phyloP scores from a whole-genome alignment of 1,140 invertebrate species.

The Thaumetopoea pityocampa region DNA sequence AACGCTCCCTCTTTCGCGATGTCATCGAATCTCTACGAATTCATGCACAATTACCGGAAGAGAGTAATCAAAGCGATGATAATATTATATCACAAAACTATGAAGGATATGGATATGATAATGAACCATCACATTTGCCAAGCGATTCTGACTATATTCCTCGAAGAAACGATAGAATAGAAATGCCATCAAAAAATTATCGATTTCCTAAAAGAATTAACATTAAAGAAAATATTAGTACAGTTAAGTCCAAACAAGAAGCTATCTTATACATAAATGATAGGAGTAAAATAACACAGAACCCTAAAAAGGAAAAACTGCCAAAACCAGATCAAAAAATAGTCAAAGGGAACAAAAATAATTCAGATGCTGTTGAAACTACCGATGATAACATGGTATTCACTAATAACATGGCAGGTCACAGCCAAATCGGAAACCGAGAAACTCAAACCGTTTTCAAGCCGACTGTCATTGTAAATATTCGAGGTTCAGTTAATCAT shows the following conservation, averaged over 20 bases:
- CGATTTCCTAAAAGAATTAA: slow-evolving; percentile 53
- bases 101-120: slow-evolving; percentile 40
- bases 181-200: slow-evolving; percentile 61
- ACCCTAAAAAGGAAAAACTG: slow-evolving; percentile 42
- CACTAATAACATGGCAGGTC: slow-evolving; percentile 56
- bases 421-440: slow-evolving; percentile 68
- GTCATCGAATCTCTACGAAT: slow-evolving; percentile 61
- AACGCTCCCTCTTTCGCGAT: slow-evolving; percentile 56
- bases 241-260: slow-evolving; percentile 39
- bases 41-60: slow-evolving; percentile 45
- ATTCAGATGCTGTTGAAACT: slow-evolving; percentile 22
- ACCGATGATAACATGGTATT: slow-evolving; percentile 31
- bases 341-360: slow-evolving; percentile 27
- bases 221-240: slow-evolving; percentile 23
- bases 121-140: slow-evolving; percentile 43
- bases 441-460: slow-evolving; percentile 70
- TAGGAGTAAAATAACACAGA: slow-evolving; percentile 37
- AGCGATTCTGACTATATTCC: slow-evolving; percentile 52
- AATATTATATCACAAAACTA: slow-evolving; percentile 50
- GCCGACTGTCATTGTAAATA: slow-evolving; percentile 69
- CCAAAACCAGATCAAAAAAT: slow-evolving; percentile 28
- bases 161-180: slow-evolving; percentile 59
- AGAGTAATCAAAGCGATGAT: slow-evolving; percentile 44
- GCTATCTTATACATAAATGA: slow-evolving; percentile 48
- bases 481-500: slow-evolving; percentile 57